phyloP scores from a whole-genome alignment of 2,888 invertebrate species.

The Athetis lepigone region DNA sequence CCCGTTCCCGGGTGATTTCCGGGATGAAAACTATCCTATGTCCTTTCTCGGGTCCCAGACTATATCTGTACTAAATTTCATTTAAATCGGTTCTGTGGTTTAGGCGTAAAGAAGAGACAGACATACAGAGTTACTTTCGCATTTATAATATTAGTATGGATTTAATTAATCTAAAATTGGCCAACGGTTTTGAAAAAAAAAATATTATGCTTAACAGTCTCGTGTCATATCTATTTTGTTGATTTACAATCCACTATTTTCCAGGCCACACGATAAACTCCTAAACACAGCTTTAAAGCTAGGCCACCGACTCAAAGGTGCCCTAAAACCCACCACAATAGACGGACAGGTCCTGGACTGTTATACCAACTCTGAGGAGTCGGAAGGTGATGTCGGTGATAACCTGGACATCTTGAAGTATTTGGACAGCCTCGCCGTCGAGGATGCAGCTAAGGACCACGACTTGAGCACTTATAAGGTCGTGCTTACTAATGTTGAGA shows the following conservation, averaged over 20 bases:
- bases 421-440: constrained; percentile 82
- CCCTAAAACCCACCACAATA: constrained; percentile 88
- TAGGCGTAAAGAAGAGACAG: too few relatives aligned
- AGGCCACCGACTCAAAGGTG: constrained; percentile 92
- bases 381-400: constrained; percentile 76
- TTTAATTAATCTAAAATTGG: too few relatives aligned
- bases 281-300: constrained; percentile 82
- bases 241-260: constrained; percentile 33
- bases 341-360: constrained; percentile 87
- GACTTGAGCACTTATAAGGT: constrained; percentile 84
- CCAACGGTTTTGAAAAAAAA: too few relatives aligned
- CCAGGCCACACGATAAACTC: constrained; percentile 80
- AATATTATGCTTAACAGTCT: too few relatives aligned
- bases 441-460: constrained; percentile 80
- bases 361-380: constrained; percentile 71
- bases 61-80: too few relatives aligned
- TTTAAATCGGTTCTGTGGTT: too few relatives aligned
- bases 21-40: too few relatives aligned
- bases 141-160: too few relatives aligned
- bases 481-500: constrained; percentile 84
- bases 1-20: too few relatives aligned
- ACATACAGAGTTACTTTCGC: too few relatives aligned
- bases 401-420: constrained; percentile 83
- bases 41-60: too few relatives aligned
- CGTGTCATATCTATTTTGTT: too few relatives aligned